A percentile compares a stretch with the other conserved stretches of the same genome.
phyloP scores from a whole-genome alignment of 2,888 invertebrate species.

The Stenurella melanura region DNA sequence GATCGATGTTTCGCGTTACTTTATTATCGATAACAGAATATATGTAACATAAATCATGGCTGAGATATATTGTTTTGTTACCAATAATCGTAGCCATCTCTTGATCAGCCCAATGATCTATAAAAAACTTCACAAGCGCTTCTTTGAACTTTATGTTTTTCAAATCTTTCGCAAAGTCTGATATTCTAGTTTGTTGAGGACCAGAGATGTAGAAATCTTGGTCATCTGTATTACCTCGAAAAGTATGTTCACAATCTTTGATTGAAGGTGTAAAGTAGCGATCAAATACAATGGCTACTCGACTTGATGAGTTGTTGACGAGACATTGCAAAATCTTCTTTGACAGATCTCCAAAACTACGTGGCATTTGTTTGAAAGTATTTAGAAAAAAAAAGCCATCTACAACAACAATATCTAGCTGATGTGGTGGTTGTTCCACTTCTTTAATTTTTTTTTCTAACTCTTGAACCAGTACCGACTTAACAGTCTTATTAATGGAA shows the following conservation, averaged over 20 bases:
- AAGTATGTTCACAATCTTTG: slow-evolving; percentile 56
- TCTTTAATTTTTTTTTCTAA: slow-evolving; percentile 55
- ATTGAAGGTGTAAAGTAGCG: slow-evolving; percentile 58
- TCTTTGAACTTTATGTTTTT: slow-evolving; percentile 49
- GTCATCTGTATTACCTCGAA: slow-evolving; percentile 47
- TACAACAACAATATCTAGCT: slow-evolving; percentile 51
- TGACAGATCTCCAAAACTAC: slow-evolving; percentile 56
- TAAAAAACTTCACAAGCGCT: slow-evolving; percentile 60
- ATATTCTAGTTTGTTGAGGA: slow-evolving; percentile 45
- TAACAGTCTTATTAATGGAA: slow-evolving; percentile 56
- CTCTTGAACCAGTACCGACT: slow-evolving; percentile 54
- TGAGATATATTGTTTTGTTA: slow-evolving; percentile 55
- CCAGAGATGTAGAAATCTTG: slow-evolving; percentile 45
- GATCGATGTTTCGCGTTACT: slow-evolving; percentile 27
- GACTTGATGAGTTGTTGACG: slow-evolving; percentile 46
- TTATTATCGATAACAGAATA: slow-evolving; percentile 55
- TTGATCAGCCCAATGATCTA: slow-evolving; percentile 57
- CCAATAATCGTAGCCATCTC: slow-evolving; percentile 57
- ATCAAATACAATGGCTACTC: slow-evolving; percentile 53
- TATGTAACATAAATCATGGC: slow-evolving; percentile 46
- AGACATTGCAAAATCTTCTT: slow-evolving; percentile 58
- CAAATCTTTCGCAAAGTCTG: slow-evolving; percentile 47
- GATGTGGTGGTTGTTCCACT: slow-evolving; percentile 49
- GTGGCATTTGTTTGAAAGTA: slow-evolving; percentile 50
- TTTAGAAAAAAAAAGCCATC: slow-evolving; percentile 55